These are phyloP conservation scores for Theretra japonica DNA, from an alignment of 2,888 invertebrate species.

Conservation along the genomic window DNA sequence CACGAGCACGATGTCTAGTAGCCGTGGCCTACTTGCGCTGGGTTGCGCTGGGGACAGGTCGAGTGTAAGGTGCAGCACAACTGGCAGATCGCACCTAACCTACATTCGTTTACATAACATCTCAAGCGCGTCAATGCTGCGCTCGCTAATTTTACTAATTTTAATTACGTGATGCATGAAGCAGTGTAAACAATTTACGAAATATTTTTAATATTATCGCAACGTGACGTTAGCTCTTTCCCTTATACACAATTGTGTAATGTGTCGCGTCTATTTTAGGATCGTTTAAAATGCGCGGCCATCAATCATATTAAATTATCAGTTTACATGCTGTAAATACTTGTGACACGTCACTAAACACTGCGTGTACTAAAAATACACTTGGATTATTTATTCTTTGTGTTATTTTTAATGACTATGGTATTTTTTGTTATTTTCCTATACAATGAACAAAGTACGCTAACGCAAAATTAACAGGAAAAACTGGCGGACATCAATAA, in stretches of 20 bases:
- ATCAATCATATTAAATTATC: conserved; percentile 1
- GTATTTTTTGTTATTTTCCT: not conserved
- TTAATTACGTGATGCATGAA: not conserved
- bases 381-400: not conserved
- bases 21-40: conserved; percentile 70
- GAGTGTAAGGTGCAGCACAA: conserved; percentile 41
- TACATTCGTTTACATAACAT: conserved; percentile 48
- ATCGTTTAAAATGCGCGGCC: not conserved
- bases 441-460: not conserved
- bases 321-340: not conserved
- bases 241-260: not conserved
- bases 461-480: not conserved
- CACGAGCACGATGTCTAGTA: conserved; percentile 54
- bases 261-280: not conserved
- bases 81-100: conserved; percentile 42
- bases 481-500: not conserved
- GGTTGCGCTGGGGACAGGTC: conserved; percentile 38
- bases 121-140: conserved; percentile 32
- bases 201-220: conserved; percentile 1
- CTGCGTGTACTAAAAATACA: not conserved
- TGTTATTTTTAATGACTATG: not conserved
- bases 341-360: not conserved
- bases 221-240: conserved; percentile 1
- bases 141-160: conserved; percentile 24
- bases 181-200: conserved; percentile 12